A percentile compares a stretch with the other conserved stretches of the same genome.
Evolutionary conservation across 2,888 invertebrate species (phyloP).

Genomic region (Alentia gelatinosa): DNA sequence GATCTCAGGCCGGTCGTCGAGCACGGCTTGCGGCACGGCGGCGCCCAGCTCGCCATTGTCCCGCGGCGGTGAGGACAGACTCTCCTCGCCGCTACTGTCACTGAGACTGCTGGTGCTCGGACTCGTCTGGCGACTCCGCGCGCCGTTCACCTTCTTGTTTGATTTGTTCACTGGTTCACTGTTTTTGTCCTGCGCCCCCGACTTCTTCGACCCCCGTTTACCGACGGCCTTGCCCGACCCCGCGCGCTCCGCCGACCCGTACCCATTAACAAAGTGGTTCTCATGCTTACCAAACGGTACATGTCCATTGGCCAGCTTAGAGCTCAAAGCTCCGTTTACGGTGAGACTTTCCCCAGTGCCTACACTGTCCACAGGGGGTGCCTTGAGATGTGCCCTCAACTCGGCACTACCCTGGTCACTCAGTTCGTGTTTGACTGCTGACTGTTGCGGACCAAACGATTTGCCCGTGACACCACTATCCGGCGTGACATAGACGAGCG

Average conservation of each 20-base stretch:
- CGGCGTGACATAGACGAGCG: background rate
- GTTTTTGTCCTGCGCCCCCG: background rate
- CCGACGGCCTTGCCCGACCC: background rate
- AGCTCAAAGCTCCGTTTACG: background rate
- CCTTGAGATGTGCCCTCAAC: background rate
- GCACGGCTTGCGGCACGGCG: background rate
- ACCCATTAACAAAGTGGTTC: background rate
- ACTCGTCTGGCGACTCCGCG: background rate
- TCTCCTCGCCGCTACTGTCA: background rate
- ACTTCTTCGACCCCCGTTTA: background rate
- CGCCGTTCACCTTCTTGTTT: conserved; percentile 22
- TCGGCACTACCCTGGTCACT: background rate
- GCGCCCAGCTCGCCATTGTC: background rate
- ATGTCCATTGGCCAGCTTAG: background rate
- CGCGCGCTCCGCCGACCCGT: background rate
- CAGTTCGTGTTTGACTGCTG: background rate
- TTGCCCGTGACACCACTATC: background rate
- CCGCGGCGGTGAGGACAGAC: background rate
- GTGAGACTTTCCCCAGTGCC: background rate
- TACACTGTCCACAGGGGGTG: background rate
- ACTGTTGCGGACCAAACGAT: background rate
- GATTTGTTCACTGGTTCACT: background rate
- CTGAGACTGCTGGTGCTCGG: background rate
- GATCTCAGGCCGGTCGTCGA: conserved; percentile 52
- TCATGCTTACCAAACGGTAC: background rate